These are phyloP conservation scores for Cylloceria caligata DNA, from an alignment of 2,888 invertebrate genomes.

Conservation along the genomic window DNA sequence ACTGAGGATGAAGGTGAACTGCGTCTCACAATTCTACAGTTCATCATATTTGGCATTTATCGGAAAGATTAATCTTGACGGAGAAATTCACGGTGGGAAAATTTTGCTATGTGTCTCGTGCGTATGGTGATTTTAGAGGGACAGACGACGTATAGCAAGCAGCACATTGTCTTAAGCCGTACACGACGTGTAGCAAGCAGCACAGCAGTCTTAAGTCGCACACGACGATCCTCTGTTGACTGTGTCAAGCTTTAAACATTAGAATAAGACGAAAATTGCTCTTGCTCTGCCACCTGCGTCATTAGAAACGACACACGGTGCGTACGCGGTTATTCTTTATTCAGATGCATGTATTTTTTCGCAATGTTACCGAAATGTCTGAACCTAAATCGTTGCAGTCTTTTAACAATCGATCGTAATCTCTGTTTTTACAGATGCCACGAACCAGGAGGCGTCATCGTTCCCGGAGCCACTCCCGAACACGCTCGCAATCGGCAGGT, in stretches of 20 bases:
- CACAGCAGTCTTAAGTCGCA: not conserved
- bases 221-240: not conserved
- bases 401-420: conserved; percentile 5
- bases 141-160: too few relatives aligned
- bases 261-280: not conserved
- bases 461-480: conserved; percentile 87
- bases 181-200: too few relatives aligned
- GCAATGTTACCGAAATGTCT: not conserved
- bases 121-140: too few relatives aligned
- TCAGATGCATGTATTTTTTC: not conserved
- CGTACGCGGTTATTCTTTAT: not conserved
- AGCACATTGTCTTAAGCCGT: too few relatives aligned
- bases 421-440: conserved; percentile 89
- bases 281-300: not conserved
- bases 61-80: too few relatives aligned
- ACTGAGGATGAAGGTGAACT: too few relatives aligned
- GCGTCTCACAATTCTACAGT: too few relatives aligned
- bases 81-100: too few relatives aligned
- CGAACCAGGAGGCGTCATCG: conserved; percentile 93
- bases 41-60: too few relatives aligned
- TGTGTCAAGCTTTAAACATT: not conserved
- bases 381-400: not conserved
- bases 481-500: conserved; percentile 82
- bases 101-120: too few relatives aligned
- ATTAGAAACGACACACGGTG: not conserved